Evolutionary conservation across 2,888 invertebrate genomes (phyloP).

Genomic region (Campoplex capitator): DNA sequence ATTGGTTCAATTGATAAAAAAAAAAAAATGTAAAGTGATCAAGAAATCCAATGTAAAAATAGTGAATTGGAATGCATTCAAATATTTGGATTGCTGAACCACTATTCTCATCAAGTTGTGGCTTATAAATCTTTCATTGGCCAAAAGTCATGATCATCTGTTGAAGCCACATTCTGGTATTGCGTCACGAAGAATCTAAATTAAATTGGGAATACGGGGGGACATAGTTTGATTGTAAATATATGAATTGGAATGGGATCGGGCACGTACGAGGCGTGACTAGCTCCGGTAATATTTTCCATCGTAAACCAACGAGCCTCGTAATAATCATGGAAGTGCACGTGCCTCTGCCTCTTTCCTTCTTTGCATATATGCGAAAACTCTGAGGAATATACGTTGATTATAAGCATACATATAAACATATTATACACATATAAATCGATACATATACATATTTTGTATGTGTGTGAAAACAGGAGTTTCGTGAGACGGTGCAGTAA

Average conservation of each 20-base stretch:
- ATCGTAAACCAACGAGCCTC: slow-evolving; percentile 61
- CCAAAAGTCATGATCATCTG: background rate
- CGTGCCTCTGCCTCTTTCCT: slow-evolving; percentile 10
- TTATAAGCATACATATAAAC: background rate
- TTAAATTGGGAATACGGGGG: slow-evolving; percentile 26
- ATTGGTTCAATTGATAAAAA: background rate
- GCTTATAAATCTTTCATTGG: background rate
- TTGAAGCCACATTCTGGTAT: background rate
- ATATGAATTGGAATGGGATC: slow-evolving; percentile 50
- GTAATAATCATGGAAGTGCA: slow-evolving; percentile 63
- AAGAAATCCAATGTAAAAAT: background rate
- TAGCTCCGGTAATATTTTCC: slow-evolving; percentile 52
- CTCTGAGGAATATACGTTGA: slow-evolving; percentile 13
- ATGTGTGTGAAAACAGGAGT: slow-evolving; percentile 45
- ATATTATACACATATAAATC: background rate
- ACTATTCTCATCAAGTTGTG: background rate
- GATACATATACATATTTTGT: background rate
- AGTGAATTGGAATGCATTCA: background rate
- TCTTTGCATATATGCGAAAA: slow-evolving; percentile 17
- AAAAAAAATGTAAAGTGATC: background rate
- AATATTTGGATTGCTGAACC: background rate
- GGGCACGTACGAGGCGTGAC: slow-evolving; percentile 53
- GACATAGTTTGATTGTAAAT: slow-evolving; percentile 33
- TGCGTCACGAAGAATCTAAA: background rate
- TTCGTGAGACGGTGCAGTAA: slow-evolving; percentile 70